Evolutionary conservation across 2,113 vertebrate genomes (phyloP).

Genomic region (human): DNA sequence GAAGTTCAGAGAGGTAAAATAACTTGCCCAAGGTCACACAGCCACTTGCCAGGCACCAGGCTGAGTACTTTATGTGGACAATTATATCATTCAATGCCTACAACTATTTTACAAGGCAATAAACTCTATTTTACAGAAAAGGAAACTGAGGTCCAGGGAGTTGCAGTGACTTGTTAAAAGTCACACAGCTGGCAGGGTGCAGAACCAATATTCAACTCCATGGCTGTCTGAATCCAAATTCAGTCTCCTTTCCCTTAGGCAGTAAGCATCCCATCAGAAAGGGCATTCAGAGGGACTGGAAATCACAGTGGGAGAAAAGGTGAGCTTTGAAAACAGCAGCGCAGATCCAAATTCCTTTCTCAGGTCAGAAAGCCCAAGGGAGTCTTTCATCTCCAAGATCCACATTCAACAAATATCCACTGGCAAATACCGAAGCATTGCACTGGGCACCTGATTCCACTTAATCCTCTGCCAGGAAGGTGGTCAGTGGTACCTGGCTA

Average conservation of each 20-base stretch:
- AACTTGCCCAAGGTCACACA: slow-evolving; percentile 12
- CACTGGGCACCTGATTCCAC: background rate
- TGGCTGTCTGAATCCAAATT: background rate
- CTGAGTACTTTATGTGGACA: background rate
- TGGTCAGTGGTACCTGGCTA: background rate
- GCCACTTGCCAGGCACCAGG: background rate
- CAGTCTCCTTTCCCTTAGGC: background rate
- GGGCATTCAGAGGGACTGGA: background rate
- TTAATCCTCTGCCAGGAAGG: background rate
- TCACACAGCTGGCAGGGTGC: background rate
- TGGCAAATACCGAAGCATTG: fast-evolving
- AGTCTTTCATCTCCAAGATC: background rate
- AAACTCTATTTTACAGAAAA: background rate
- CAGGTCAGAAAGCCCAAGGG: background rate
- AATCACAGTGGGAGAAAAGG: background rate
- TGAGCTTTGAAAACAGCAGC: background rate
- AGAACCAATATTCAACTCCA: background rate
- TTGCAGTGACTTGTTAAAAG: background rate
- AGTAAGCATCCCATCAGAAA: background rate
- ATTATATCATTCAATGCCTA: background rate
- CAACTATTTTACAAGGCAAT: background rate
- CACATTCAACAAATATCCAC: fast-evolving
- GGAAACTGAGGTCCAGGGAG: slow-evolving; percentile 9
- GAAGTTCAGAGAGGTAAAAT: slow-evolving; percentile 36
- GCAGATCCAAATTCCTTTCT: background rate